phyloP scores from a whole-genome alignment of 2,797 vertebrate species.

The Danionella dracula region DNA sequence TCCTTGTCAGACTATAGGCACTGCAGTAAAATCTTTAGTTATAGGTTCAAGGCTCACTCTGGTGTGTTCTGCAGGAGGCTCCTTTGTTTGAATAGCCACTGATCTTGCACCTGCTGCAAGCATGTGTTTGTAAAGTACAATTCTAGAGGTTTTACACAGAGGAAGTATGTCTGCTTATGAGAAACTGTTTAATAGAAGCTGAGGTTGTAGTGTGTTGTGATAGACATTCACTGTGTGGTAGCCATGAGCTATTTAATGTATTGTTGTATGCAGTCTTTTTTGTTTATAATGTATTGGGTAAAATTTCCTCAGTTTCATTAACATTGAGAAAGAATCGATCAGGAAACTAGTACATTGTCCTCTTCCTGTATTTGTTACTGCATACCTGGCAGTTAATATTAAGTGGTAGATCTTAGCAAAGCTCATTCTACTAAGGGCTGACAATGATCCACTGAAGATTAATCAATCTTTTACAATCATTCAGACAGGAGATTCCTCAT shows the following conservation, averaged over 20 bases:
- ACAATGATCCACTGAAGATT: conserved; percentile 4
- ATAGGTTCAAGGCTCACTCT: conserved; percentile 9
- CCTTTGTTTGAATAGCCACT: conserved; percentile 61
- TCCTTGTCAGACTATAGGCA: neutral
- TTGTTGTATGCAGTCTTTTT: neutral
- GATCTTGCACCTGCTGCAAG: conserved; percentile 64
- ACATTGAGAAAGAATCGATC: neutral
- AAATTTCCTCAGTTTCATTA: neutral
- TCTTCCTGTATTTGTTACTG: conserved; percentile 22
- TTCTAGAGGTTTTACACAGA: conserved; percentile 54
- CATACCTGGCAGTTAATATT: conserved; percentile 20
- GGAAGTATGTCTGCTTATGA: conserved; percentile 46
- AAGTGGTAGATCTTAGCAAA: conserved; percentile 6
- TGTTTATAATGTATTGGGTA: too few relatives aligned
- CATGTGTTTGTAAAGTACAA: conserved; percentile 21
- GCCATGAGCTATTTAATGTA: neutral
- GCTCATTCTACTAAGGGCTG: neutral
- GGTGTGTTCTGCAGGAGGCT: neutral
- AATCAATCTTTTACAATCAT: neutral
- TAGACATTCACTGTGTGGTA: neutral
- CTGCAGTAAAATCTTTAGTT: neutral
- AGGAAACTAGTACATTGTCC: conserved; percentile 11
- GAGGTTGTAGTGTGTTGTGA: conserved; percentile 38
- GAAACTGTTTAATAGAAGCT: conserved; percentile 25
- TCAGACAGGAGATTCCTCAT: conserved; percentile 19